phyloP scores from a whole-genome alignment of 2,113 vertebrate genomes.

The Larimichthys polyactis region DNA sequence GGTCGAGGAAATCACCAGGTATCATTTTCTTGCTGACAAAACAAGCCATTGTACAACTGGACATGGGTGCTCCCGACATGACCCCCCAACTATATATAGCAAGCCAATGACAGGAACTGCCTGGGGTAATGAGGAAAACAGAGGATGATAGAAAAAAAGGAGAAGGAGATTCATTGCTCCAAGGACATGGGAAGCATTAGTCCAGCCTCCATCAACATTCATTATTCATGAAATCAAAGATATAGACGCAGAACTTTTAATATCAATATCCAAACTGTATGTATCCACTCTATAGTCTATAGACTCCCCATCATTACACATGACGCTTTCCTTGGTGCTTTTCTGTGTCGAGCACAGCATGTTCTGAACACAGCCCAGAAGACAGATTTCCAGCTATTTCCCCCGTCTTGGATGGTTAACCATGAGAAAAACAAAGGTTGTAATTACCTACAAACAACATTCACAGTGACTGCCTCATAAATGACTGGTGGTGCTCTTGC shows the following conservation, averaged over 20 bases:
- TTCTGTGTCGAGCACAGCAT: slow-evolving; percentile 56
- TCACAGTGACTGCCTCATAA: slow-evolving; percentile 50
- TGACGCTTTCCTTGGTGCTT: neutral
- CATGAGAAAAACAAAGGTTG: slow-evolving; percentile 65
- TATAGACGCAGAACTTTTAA: slow-evolving; percentile 4
- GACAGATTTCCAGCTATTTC: slow-evolving; percentile 58
- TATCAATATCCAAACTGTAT: slow-evolving; percentile 5
- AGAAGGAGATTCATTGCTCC: slow-evolving; percentile 22
- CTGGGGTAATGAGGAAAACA: slow-evolving; percentile 68
- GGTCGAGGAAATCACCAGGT: slow-evolving; percentile 27
- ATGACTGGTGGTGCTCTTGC: slow-evolving; percentile 39
- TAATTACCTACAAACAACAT: slow-evolving; percentile 75
- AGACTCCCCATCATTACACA: neutral
- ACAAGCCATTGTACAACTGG: slow-evolving; percentile 44
- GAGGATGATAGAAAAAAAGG: slow-evolving; percentile 42
- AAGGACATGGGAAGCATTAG: slow-evolving; percentile 9
- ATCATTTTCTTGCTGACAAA: slow-evolving; percentile 7
- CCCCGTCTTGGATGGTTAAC: slow-evolving; percentile 68
- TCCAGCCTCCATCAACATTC: neutral
- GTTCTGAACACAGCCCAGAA: slow-evolving; percentile 44
- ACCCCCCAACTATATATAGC: slow-evolving; percentile 75
- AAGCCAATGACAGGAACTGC: slow-evolving; percentile 48
- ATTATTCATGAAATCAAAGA: neutral
- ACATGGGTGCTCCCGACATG: slow-evolving; percentile 56
- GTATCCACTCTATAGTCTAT: neutral